These are phyloP conservation scores for Strix aluco DNA, from an alignment of 2,113 vertebrate species.

Conservation along the genomic window DNA sequence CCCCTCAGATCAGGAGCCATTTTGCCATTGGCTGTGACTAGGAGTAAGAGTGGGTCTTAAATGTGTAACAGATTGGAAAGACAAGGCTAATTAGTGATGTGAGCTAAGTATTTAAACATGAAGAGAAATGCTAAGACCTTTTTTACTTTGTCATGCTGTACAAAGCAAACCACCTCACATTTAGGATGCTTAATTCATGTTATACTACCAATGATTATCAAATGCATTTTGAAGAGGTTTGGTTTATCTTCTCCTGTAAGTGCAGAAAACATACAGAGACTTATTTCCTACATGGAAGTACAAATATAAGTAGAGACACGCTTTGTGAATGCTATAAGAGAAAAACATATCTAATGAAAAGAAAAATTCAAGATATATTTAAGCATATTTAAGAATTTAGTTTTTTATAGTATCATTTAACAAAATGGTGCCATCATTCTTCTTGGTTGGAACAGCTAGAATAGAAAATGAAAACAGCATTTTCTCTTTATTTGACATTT, in stretches of 20 bases:
- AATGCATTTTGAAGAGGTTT: slow-evolving; percentile 2
- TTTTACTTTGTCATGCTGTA: neutral
- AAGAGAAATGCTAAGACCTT: slow-evolving; percentile 1
- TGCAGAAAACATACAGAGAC: neutral
- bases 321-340: neutral
- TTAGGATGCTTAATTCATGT: neutral
- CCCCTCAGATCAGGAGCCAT: neutral
- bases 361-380: neutral
- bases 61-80: neutral
- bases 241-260: neutral
- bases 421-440: neutral
- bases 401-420: neutral
- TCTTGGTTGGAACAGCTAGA: neutral
- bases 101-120: slow-evolving; percentile 5
- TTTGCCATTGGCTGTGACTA: neutral
- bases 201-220: neutral
- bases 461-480: neutral
- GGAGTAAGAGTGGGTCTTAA: neutral
- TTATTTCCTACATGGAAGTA: slow-evolving; percentile 2
- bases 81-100: neutral
- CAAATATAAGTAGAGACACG: neutral
- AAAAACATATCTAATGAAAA: neutral
- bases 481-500: neutral
- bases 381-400: neutral
- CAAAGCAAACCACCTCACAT: slow-evolving; percentile 2